phyloP scores from a whole-genome alignment of 2,888 invertebrate genomes.

The Luperina nickerlii region DNA sequence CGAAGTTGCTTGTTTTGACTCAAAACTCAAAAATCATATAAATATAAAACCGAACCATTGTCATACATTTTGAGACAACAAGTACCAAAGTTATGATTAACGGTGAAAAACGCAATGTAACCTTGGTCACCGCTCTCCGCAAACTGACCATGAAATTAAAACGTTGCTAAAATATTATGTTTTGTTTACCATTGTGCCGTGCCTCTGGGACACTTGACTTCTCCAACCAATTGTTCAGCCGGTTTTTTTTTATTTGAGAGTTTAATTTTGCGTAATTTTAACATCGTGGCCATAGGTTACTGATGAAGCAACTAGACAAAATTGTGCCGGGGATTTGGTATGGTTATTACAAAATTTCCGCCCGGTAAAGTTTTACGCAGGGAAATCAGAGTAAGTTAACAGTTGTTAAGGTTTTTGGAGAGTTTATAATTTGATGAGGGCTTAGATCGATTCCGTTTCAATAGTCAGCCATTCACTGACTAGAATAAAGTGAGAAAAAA shows the following conservation, averaged over 20 bases:
- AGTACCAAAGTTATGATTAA: conserved; percentile 59
- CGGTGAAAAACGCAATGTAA: conserved; percentile 52
- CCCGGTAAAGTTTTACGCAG: neutral
- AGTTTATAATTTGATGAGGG: neutral
- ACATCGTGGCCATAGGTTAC: conserved; percentile 37
- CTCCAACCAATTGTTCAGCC: conserved; percentile 6
- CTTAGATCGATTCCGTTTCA: neutral
- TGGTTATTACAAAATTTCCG: conserved; percentile 38
- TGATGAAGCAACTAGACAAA: conserved; percentile 20
- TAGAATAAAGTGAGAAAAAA: neutral
- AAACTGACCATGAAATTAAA: conserved; percentile 68
- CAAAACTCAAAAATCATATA: neutral
- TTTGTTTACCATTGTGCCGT: conserved; percentile 56
- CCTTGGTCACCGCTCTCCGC: conserved; percentile 61
- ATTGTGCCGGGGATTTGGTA: conserved; percentile 21
- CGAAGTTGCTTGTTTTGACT: neutral
- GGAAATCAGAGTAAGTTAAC: neutral
- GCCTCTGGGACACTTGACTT: conserved; percentile 31
- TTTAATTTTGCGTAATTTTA: conserved; percentile 14
- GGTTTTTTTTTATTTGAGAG: conserved; percentile 18
- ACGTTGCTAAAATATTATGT: conserved; percentile 51
- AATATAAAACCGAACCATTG: conserved; percentile 2
- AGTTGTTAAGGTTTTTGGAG: neutral
- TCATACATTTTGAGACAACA: conserved; percentile 45
- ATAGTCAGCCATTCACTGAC: neutral